Evolutionary conservation across 1,140 invertebrate genomes (phyloP), one percentile per base, ranked within the genome.

Genomic region (Ceratina calcarata): DNA sequence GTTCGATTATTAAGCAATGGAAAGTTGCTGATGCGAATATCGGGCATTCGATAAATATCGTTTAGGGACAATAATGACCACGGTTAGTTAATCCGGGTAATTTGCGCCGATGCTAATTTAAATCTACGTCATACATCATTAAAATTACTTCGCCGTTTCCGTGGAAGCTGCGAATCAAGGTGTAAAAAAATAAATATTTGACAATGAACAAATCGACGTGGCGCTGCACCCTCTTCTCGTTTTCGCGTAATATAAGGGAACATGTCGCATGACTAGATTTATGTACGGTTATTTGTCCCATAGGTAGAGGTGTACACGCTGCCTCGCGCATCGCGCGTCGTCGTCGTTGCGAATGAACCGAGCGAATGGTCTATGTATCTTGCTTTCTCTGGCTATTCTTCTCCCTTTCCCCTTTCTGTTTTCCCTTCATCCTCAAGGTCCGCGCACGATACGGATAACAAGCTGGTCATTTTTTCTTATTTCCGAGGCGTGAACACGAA

Each of bases 251-350:
- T 71, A 71, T 71, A 78, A 71, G 75, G 37, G 68, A 24, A 71
- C 58, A 55, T 20, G 58, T 71, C 75, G 67, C 71, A 22, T 55
- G 55, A 53, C 20, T 49, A 77, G 81, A 81, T 84, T 84, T 81
- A 85, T 85, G 37, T 45, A 75, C 57, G 77, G 72, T 84, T 81
- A 84, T 85, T 85, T 85, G 77, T 85, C 82, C 81, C 61, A 75
- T 74, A 67, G 61, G 72, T 77, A 70, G 68, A 69, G 69, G 70
- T 27, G 70, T 51, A n/a, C n/a, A 69, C 71, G 60, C 68, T 27
- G 73, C 2, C 12, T 32, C 27, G 74, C 71, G 70, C 27, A 70
- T 51, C 15, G 55, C 18, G 70, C 71, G 60, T 72, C 45, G 73
- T 2, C 12, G n/a, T 32, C 53, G 72, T 45, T 45, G 49, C 57